Conservation (phyloP, 2,888 invertebrate species). For the Rotaria socialis region DNA sequence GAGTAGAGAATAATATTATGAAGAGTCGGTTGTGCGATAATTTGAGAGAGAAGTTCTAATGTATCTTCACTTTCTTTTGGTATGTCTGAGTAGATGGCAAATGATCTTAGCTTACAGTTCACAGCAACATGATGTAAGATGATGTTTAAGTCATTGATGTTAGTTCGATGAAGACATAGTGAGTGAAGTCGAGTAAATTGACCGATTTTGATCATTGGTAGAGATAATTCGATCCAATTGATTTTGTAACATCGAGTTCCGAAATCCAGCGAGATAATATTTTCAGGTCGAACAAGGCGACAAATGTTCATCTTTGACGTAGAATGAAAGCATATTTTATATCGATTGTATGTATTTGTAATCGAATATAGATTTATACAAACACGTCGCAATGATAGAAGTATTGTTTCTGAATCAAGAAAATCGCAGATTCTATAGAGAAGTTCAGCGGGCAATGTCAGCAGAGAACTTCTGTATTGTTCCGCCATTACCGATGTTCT, state of each 20-base stretch:
- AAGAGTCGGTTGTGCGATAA: slow-evolving; percentile 6
- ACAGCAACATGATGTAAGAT: not conserved
- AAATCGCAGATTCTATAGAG: not conserved
- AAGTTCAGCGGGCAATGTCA: not conserved
- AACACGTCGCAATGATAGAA: not conserved
- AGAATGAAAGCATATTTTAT: not conserved
- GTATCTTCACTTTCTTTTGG: not conserved
- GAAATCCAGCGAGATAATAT: not conserved
- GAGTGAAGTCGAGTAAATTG: not conserved
- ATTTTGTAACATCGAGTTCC: not conserved
- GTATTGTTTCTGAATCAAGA: slow-evolving; percentile 2
- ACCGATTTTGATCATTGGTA: not conserved
- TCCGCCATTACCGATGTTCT: not conserved
- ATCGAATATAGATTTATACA: not conserved
- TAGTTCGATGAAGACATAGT: not conserved
- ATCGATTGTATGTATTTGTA: not conserved
- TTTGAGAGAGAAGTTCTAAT: not conserved
- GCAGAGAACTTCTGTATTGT: not conserved
- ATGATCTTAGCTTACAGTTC: not conserved
- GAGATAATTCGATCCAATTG: not conserved
- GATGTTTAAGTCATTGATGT: not conserved
- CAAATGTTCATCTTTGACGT: not conserved
- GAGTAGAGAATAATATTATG: not conserved
- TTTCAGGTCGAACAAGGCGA: not conserved
- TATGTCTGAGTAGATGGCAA: not conserved